These are phyloP conservation scores for Cochlearius cochlearius DNA, from an alignment of 2,113 vertebrate species.

Conservation along the genomic window DNA sequence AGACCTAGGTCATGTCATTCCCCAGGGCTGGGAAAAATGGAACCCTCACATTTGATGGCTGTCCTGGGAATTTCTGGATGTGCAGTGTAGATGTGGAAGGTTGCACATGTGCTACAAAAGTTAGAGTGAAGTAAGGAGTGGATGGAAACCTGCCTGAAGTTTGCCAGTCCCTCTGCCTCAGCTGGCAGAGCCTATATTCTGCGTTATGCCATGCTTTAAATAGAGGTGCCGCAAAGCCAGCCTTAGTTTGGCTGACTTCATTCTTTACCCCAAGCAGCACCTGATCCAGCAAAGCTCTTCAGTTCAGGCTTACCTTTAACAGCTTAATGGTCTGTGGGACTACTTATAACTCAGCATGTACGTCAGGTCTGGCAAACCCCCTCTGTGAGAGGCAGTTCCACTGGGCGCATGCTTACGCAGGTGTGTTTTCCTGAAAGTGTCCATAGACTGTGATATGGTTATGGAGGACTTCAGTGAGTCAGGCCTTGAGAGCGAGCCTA, in stretches of 20 bases:
- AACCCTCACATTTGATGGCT: not conserved
- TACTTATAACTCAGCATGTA: not conserved
- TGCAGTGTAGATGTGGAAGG: not conserved
- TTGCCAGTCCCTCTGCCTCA: not conserved
- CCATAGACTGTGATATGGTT: not conserved
- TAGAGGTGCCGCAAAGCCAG: not conserved
- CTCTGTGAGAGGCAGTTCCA: not conserved
- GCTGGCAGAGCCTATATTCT: not conserved
- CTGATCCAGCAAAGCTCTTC: not conserved
- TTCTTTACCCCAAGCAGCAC: not conserved
- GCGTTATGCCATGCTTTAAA: not conserved
- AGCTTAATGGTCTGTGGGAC: not conserved
- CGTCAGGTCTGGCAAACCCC: not conserved
- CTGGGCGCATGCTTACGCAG: not conserved
- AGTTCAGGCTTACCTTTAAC: not conserved
- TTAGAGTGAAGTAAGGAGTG: not conserved
- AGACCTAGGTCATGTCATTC: not conserved
- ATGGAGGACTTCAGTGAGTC: not conserved
- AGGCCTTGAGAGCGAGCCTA: not conserved
- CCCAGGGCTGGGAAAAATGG: not conserved
- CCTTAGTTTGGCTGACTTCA: not conserved
- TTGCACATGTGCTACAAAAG: not conserved
- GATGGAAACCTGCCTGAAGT: not conserved
- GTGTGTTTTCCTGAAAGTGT: not conserved
- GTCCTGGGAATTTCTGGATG: not conserved